Conservation (phyloP, 2,113 vertebrate genomes). For the Echinops telfairi region DNA sequence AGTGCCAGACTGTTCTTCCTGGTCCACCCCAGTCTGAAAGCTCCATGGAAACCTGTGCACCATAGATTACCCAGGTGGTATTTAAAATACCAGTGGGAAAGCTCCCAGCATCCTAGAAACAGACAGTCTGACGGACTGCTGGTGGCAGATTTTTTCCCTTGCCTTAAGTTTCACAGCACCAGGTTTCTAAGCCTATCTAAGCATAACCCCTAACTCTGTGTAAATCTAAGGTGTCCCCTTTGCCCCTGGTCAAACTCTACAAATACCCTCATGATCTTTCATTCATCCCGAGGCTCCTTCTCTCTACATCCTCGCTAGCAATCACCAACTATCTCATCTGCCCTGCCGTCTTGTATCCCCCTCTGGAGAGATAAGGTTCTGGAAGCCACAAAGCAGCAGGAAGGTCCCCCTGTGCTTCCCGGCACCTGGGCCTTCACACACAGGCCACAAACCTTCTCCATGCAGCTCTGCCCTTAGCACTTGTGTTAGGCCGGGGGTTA, state of each 20-base stretch:
- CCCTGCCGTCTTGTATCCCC: background rate
- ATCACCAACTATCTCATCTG: background rate
- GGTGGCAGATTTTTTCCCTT: background rate
- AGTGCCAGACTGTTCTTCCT: background rate
- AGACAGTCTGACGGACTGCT: background rate
- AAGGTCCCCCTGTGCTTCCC: background rate
- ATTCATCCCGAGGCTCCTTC: background rate
- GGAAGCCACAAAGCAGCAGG: background rate
- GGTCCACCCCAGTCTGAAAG: background rate
- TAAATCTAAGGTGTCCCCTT: background rate
- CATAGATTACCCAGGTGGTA: background rate
- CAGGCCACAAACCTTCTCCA: background rate
- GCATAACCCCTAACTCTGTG: background rate
- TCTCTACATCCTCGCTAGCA: too few species aligned
- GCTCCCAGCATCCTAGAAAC: background rate
- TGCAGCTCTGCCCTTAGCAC: background rate
- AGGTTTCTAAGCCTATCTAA: background rate
- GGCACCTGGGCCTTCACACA: background rate
- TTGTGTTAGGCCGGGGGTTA: too few species aligned
- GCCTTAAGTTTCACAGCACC: background rate
- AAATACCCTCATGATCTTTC: background rate
- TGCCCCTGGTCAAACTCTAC: background rate
- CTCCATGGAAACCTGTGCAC: background rate
- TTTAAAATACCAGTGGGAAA: background rate
- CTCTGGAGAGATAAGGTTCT: background rate